Evolutionary conservation across 2,888 invertebrate genomes (phyloP), one percentile per base, ranked within the genome.

Genomic region (Sialis fuliginosa): DNA sequence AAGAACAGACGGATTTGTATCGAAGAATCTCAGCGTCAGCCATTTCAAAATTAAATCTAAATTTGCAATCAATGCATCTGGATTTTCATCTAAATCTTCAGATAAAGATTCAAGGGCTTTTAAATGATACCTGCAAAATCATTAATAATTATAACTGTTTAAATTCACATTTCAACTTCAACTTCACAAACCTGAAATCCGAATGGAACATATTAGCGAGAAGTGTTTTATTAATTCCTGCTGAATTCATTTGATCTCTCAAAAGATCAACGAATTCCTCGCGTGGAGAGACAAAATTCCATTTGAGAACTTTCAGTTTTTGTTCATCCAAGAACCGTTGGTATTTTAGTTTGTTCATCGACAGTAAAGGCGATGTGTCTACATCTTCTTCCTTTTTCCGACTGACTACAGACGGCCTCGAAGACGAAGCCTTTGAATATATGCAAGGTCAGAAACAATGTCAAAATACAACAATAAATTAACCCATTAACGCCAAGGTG

Each of bases 1-100:
- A 50, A 97, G 74, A 35, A 97, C 96, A 10, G 93, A 92, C 7
- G 97, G 96, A 70, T 98, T 98, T 30, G 97, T 98, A 68, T 98
- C 97, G 60, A 95, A 97, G 69, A 98, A 98, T 50, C 97, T 73
- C 42, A 98, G 68, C 0, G 96, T 95, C 55, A 95, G 64, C 97
- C 97, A 98, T 63, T 95, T 95, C 42, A 98, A 74, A 47, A 98
- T 83, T 51, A 98, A 69, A 70, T 98, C 98, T 51, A 95, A 71
- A 69, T 97, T 97, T 13, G 84, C 79, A 53, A 90, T 77, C 39
- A 93, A 72, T 0, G 90, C 83, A 55, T 80, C 75, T 39, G 77
- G 77, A 56, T 87, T 85, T n/a, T 75, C 77, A 4, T 78, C 72
- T 45, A 91, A 65, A 63, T 91, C 89, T 66, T 90, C 90, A 45